Evolutionary conservation across 2,113 vertebrate genomes (phyloP), one percentile per base, ranked within the genome.

Genomic region (Nibea albiflora): DNA sequence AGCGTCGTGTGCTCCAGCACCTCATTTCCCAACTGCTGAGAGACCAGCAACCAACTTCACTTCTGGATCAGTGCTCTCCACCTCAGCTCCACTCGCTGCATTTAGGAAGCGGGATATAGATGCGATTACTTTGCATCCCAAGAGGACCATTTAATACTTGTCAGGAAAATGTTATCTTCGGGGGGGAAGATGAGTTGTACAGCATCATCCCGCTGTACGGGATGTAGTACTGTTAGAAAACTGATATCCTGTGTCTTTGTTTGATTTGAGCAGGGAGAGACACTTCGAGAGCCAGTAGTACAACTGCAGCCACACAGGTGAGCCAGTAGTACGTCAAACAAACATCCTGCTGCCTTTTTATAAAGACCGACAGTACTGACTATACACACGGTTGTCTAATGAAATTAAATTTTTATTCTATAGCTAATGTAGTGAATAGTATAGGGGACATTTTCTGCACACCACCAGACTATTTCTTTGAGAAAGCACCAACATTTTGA

Each of bases 201-300:
- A 68, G 46, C 17, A 76, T 70, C 15, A 66, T 50, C 46, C 22
- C 50, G 14, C n/a, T 54, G 16, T 50, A 24, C 7, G 46, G 15
- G 16, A 65, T 39, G 28, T 50, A 42, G 22, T 28, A 0, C 35
- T 71, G 14, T 69, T 47, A 11, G 2, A 68, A 39, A 49, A 67
- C 22, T 69, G 10, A 85, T 68, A 44, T 39, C 35, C 8, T 65
- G 12, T 61, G 3, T 75, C 8, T 86, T 19, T 85, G 39, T 84
- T 46, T 90, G 20, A 17, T 78, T 53, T 67, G 9, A 72, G 19
- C 47, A 92, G 91, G 89, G 76, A 92, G 56, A 91, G 92, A 92
- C 53, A 22, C 24, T 68, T 61, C 82, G n/a, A 88, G 5, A 84
- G 76, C 64, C 11, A 49, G 57, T 4, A 19, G 56, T 68, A 53